A percentile compares a stretch with the other conserved stretches of the same genome.
Conservation (phyloP, 2,797 vertebrate genomes). For the Fistularia commersonii region DNA sequence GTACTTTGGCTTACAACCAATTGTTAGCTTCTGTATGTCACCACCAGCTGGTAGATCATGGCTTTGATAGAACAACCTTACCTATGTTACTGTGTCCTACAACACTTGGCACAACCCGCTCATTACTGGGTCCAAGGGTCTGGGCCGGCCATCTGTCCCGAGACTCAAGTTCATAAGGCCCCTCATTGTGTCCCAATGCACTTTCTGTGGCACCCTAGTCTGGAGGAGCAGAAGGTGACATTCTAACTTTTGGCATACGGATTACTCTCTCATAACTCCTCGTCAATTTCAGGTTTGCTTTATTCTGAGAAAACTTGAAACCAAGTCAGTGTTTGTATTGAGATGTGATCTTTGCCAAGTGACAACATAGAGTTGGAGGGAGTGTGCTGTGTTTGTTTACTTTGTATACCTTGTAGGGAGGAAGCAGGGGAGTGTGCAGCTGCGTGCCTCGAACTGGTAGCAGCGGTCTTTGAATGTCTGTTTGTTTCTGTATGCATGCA, state of each 20-base stretch:
- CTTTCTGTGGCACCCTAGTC: slow-evolving; percentile 21
- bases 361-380: slow-evolving; percentile 34
- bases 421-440: slow-evolving; percentile 35
- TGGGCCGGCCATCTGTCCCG: slow-evolving; percentile 66
- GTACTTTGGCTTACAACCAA: not conserved
- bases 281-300: slow-evolving; percentile 16
- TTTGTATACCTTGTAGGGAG: slow-evolving; percentile 29
- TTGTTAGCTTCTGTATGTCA: slow-evolving; percentile 7
- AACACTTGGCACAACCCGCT: slow-evolving; percentile 60
- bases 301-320: slow-evolving; percentile 37
- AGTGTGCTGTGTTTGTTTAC: slow-evolving; percentile 4
- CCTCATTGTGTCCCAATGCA: slow-evolving; percentile 36
- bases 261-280: slow-evolving; percentile 11
- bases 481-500: slow-evolving; percentile 12
- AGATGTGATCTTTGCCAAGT: slow-evolving; percentile 1
- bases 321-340: slow-evolving; percentile 1
- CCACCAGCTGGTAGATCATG: slow-evolving; percentile 12
- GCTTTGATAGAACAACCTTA: slow-evolving; percentile 53
- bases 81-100: slow-evolving; percentile 54
- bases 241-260: slow-evolving; percentile 6
- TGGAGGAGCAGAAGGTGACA: slow-evolving; percentile 63
- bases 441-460: slow-evolving; percentile 33
- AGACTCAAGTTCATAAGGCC: slow-evolving; percentile 45
- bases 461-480: slow-evolving; percentile 48
- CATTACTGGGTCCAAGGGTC: slow-evolving; percentile 61